Conservation (phyloP, 64 coral and sea anemone genomes). For the Dendrophyllia cribrosa region DNA sequence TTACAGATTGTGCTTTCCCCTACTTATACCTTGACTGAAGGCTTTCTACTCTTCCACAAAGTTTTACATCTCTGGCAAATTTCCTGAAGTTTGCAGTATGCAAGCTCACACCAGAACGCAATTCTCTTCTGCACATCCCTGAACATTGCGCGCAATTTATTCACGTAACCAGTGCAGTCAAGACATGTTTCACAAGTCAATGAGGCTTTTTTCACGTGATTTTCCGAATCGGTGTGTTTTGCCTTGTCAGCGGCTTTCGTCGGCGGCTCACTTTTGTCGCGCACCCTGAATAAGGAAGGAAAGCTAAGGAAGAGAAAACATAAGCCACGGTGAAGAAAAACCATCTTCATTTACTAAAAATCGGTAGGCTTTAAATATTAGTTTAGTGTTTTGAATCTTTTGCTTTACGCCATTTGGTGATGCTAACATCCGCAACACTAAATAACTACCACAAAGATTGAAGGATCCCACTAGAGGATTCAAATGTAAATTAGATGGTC, state of each 20-base stretch:
- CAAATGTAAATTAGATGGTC: too few relatives aligned
- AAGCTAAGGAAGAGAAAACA: neutral
- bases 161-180: neutral
- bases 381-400: too few relatives aligned
- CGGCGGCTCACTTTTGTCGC: neutral
- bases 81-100: conserved; percentile 29
- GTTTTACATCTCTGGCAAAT: neutral
- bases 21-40: conserved; percentile 19
- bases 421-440: too few relatives aligned
- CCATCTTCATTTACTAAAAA: too few relatives aligned
- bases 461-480: too few relatives aligned
- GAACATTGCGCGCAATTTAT: neutral
- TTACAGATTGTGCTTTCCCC: too few relatives aligned
- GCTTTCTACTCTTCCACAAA: conserved; percentile 3
- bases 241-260: neutral
- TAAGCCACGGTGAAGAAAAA: neutral
- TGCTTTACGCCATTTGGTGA: too few relatives aligned
- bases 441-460: too few relatives aligned
- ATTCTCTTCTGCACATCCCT: neutral
- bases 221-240: neutral
- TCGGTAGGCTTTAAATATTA: too few relatives aligned
- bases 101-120: neutral
- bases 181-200: neutral
- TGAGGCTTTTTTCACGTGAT: neutral
- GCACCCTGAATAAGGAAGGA: neutral